These are phyloP conservation scores for Callopanchax toddi DNA, from an alignment of 2,113 vertebrate species.

Conservation along the genomic window DNA sequence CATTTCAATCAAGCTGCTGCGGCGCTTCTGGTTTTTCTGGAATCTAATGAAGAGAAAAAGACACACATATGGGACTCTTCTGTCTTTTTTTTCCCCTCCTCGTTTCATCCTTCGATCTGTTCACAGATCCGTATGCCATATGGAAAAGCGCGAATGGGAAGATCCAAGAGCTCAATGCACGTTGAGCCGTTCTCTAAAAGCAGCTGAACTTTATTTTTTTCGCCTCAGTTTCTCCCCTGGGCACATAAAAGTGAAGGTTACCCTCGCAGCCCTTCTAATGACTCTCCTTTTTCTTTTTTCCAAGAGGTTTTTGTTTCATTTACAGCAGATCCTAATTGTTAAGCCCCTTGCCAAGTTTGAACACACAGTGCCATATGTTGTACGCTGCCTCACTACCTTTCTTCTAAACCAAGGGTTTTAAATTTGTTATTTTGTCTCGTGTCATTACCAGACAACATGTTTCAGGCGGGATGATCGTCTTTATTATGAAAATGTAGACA, in stretches of 20 bases:
- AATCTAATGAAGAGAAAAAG: constrained; percentile 80
- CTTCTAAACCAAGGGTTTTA: constrained; percentile 63
- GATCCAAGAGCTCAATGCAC: constrained; percentile 62
- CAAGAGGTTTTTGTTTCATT: constrained; percentile 51
- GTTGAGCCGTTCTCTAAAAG: constrained; percentile 65
- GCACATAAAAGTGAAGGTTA: constrained; percentile 81
- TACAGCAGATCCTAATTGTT: constrained; percentile 59
- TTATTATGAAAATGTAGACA: constrained; percentile 24
- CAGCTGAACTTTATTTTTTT: constrained; percentile 63
- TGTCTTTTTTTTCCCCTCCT: constrained; percentile 18
- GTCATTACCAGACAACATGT: constrained; percentile 29
- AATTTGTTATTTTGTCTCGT: constrained; percentile 55
- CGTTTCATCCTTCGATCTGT: constrained; percentile 66
- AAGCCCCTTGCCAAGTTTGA: constrained; percentile 67
- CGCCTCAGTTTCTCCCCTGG: constrained; percentile 63
- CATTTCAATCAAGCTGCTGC: constrained; percentile 72
- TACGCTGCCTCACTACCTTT: constrained; percentile 35
- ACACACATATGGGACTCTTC: constrained; percentile 79
- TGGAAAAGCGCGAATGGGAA: constrained; percentile 78
- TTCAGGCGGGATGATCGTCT: constrained; percentile 28
- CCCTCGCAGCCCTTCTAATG: constrained; percentile 63
- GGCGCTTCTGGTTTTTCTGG: constrained; percentile 72
- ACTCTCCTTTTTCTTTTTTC: constrained; percentile 40
- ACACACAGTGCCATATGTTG: constrained; percentile 57
- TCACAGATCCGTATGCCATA: constrained; percentile 80